Percentiles rank a stretch among this genome's conserved stretches.
Evolutionary conservation across 1,140 invertebrate species (phyloP).

Genomic region (Anastrepha obliqua): DNA sequence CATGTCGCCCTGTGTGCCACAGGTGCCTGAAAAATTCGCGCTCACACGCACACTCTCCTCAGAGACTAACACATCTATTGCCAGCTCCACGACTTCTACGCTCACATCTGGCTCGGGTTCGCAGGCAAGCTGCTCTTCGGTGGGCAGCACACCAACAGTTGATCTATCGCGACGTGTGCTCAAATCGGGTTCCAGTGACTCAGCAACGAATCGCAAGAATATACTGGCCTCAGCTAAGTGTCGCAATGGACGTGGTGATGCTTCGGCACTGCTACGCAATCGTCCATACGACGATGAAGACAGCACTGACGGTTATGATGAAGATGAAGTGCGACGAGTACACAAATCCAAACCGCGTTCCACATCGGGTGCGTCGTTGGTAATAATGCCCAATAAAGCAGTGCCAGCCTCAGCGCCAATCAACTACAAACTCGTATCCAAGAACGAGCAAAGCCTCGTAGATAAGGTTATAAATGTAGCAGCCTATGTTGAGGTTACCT

Average conservation of each 20-base stretch:
- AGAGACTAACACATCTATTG: conserved; percentile 79
- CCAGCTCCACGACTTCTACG: conserved; percentile 79
- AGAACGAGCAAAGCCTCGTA: conserved; percentile 62
- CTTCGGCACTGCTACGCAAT: conserved; percentile 56
- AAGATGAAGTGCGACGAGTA: conserved; percentile 66
- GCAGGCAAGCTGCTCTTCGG: conserved; percentile 81
- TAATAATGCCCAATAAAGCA: conserved; percentile 53
- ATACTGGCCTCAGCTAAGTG: conserved; percentile 90
- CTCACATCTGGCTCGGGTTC: conserved; percentile 80
- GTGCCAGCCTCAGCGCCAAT: conserved; percentile 58
- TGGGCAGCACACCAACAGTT: conserved; percentile 77
- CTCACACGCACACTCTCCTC: conserved; percentile 78
- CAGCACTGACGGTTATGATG: conserved; percentile 70
- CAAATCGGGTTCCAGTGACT: conserved; percentile 81
- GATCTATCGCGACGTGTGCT: conserved; percentile 80
- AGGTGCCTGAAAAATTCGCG: conserved; percentile 75
- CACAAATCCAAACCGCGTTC: conserved; percentile 64
- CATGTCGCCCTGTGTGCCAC: conserved; percentile 61
- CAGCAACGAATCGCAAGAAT: conserved; percentile 88
- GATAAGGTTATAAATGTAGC: conserved; percentile 73
- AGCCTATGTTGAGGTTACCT: conserved; percentile 72
- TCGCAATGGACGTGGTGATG: conserved; percentile 83
- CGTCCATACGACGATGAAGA: conserved; percentile 65
- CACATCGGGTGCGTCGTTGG: conserved; percentile 48
- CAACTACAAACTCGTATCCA: conserved; percentile 67